phyloP scores from a whole-genome alignment of 2,797 vertebrate genomes.

The Gymnothorax reevesii region DNA sequence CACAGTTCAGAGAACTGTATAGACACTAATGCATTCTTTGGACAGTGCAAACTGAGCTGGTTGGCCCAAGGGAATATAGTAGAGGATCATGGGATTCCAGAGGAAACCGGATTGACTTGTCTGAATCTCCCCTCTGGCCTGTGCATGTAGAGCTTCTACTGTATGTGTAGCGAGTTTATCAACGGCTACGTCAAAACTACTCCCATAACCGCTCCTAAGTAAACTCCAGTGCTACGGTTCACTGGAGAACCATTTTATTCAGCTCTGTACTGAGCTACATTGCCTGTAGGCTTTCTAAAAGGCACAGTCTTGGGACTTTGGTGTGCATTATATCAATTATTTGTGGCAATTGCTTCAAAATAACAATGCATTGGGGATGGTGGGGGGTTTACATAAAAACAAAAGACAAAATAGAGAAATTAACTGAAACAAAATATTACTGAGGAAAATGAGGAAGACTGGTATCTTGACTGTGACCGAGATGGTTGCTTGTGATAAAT shows the following conservation, averaged over 20 bases:
- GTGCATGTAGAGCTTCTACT: background rate
- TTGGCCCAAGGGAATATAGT: slow-evolving; percentile 2
- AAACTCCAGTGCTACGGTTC: background rate
- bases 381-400: background rate
- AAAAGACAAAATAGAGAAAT: background rate
- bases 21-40: slow-evolving; percentile 16
- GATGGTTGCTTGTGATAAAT: background rate
- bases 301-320: background rate
- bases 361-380: background rate
- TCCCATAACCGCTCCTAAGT: background rate
- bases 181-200: slow-evolving; percentile 1
- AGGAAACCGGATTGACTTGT: slow-evolving; percentile 1
- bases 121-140: background rate
- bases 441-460: background rate
- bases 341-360: background rate
- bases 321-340: background rate
- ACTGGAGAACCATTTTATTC: background rate
- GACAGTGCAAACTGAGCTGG: background rate
- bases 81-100: slow-evolving; percentile 15
- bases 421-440: background rate
- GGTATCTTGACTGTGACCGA: background rate
- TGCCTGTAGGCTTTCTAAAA: background rate
- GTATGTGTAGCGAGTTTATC: slow-evolving; percentile 5
- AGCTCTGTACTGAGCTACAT: background rate
- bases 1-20: background rate